Evolutionary conservation across 2,797 vertebrate genomes (phyloP).

Genomic region (Coracias cyanogaster): DNA sequence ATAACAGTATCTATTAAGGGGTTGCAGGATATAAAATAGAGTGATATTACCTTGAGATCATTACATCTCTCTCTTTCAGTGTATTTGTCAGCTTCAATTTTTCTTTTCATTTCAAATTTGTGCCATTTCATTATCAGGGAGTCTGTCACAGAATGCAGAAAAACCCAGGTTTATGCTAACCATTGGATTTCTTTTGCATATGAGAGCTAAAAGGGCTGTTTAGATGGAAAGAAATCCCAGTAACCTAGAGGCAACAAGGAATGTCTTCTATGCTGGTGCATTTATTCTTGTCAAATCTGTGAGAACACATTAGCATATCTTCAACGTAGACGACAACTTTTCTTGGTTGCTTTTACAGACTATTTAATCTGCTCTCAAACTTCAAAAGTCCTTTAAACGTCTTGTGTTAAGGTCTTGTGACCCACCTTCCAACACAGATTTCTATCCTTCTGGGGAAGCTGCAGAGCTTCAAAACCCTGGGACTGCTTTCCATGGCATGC

Average conservation of each 20-base stretch:
- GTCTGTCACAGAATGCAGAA: slow-evolving; percentile 6
- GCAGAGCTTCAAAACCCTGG: neutral
- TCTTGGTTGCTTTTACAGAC: neutral
- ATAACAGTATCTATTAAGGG: slow-evolving; percentile 8
- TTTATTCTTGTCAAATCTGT: slow-evolving; percentile 13
- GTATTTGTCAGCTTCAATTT: slow-evolving; percentile 56
- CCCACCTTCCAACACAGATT: neutral
- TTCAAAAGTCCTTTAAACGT: neutral
- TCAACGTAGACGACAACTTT: neutral
- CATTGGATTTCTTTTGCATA: neutral
- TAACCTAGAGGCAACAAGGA: slow-evolving; percentile 9
- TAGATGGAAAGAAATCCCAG: slow-evolving; percentile 12
- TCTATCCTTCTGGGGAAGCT: neutral
- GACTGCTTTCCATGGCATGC: neutral
- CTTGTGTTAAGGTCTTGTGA: neutral
- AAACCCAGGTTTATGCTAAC: slow-evolving; percentile 1
- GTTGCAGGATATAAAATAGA: neutral
- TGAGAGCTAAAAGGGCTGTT: neutral
- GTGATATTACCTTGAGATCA: neutral
- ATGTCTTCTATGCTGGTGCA: neutral
- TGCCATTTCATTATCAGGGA: slow-evolving; percentile 24
- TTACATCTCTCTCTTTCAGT: slow-evolving; percentile 17
- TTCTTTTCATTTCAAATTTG: slow-evolving; percentile 28
- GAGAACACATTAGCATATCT: neutral
- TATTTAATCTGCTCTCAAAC: neutral